Evolutionary conservation across 1,140 invertebrate genomes (phyloP), one percentile per base, ranked within the genome.

Genomic region (Bombus turneri): DNA sequence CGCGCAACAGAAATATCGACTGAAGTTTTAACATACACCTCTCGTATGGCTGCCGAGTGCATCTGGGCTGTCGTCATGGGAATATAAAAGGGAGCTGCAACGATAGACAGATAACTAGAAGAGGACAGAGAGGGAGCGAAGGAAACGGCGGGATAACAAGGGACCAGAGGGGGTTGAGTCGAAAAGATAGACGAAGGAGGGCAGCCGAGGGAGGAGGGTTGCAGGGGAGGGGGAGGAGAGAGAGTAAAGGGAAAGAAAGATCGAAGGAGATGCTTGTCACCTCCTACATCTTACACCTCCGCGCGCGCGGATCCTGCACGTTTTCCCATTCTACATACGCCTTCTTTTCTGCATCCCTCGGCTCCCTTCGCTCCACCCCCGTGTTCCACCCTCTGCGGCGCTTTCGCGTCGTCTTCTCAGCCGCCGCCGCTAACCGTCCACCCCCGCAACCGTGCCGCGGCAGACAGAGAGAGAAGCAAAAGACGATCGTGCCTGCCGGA

Each of bases 281-380:
- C 90, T 89, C 78, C 83, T 86, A 90, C 95, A 94, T 98, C 98
- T 96, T 76, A 96, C 96, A 66, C 98, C 98, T 94, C 97, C 97
- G 39, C 59, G 74, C 53, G 53, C 34, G 47, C 37, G 57, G 79
- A 77, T 83, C 86, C 81, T 82, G 83, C 82, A 81, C 85, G 68
- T n/a, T 47, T 85, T 76, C 69, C 76, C 57, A 31, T 80, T 75
- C 79, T 41, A 80, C 81, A 69, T 80, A 85, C 82, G 73, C 85
- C 72, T 84, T 77, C 81, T 73, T 4, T 66, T 78, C 73, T 47
- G 68, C 53, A 39, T 78, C 34, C 53, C 73, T 62, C n/a, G 39
- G 43, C 25, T 59, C 57, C 66, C 34, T 62, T 74, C 68, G 53
- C 83, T 78, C 80, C 72, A 73, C 62, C 66, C 43, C 69, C 69